Evolutionary conservation across 2,113 vertebrate species (phyloP).

Genomic region (Abramis brama): DNA sequence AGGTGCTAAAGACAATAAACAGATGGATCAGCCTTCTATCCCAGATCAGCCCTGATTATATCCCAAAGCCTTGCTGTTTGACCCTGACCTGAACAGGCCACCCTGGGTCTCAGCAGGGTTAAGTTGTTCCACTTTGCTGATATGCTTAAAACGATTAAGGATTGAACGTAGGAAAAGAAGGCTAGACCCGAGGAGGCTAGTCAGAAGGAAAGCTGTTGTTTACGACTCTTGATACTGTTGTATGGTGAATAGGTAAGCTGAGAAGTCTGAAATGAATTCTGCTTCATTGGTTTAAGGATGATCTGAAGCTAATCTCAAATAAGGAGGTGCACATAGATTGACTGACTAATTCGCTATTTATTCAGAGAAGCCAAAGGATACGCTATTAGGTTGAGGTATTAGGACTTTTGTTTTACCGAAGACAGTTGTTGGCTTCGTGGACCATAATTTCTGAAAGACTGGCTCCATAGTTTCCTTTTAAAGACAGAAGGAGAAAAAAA

Average conservation of each 20-base stretch:
- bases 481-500: not conserved
- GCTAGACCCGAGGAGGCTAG: constrained; percentile 10
- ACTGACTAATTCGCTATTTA: constrained; percentile 56
- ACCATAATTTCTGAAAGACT: not conserved
- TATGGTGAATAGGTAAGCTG: constrained; percentile 30
- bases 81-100: constrained; percentile 19
- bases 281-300: constrained; percentile 52
- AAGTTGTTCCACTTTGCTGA: constrained; percentile 28
- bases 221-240: not conserved
- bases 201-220: constrained; percentile 21
- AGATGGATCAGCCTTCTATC: constrained; percentile 68
- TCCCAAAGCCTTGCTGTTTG: constrained; percentile 59
- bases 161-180: constrained; percentile 48
- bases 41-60: constrained; percentile 71
- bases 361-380: constrained; percentile 23
- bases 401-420: not conserved
- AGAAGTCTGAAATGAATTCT: constrained; percentile 61
- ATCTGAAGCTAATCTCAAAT: constrained; percentile 67
- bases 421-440: not conserved
- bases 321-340: constrained; percentile 62
- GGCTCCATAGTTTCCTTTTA: not conserved
- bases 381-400: not conserved
- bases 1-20: constrained; percentile 66
- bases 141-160: constrained; percentile 40
- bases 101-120: not conserved